A percentile compares a stretch with the other conserved stretches of the same genome.
Conservation (phyloP, 1,140 invertebrate genomes). For the Drosophila murphyi region DNA sequence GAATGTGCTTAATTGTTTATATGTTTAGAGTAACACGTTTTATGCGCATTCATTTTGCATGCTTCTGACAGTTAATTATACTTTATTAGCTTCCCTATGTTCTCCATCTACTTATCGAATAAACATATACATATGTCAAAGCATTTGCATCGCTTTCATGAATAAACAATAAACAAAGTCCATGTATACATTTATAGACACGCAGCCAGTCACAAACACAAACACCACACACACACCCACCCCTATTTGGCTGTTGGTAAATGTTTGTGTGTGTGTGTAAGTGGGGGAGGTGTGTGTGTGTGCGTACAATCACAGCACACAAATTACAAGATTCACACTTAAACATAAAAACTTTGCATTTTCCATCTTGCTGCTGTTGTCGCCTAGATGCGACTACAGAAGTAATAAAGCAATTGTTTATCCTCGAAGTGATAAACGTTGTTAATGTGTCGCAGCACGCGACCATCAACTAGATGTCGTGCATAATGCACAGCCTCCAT, state of each 20-base stretch:
- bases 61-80: constrained; percentile 34
- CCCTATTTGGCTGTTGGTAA: constrained; percentile 52
- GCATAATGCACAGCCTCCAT: constrained; percentile 93
- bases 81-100: constrained; percentile 25
- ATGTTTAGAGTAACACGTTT: constrained; percentile 44
- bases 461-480: constrained; percentile 91
- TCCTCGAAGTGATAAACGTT: constrained; percentile 92
- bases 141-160: constrained; percentile 51
- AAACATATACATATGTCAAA: constrained; percentile 49
- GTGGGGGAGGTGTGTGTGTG: not conserved
- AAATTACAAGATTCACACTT: constrained; percentile 55
- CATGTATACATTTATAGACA: constrained; percentile 18
- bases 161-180: constrained; percentile 59
- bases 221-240: constrained; percentile 16
- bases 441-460: constrained; percentile 93
- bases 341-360: constrained; percentile 69
- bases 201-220: not conserved
- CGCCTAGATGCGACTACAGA: constrained; percentile 84
- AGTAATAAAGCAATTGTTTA: constrained; percentile 89
- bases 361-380: constrained; percentile 18
- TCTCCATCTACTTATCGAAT: constrained; percentile 46
- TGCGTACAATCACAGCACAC: constrained; percentile 76
- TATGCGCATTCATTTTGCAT: constrained; percentile 63
- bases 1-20: constrained; percentile 29
- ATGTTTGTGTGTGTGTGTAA: constrained; percentile 12